phyloP scores from a whole-genome alignment of 1,140 invertebrate genomes.

The Conus ventricosus region DNA sequence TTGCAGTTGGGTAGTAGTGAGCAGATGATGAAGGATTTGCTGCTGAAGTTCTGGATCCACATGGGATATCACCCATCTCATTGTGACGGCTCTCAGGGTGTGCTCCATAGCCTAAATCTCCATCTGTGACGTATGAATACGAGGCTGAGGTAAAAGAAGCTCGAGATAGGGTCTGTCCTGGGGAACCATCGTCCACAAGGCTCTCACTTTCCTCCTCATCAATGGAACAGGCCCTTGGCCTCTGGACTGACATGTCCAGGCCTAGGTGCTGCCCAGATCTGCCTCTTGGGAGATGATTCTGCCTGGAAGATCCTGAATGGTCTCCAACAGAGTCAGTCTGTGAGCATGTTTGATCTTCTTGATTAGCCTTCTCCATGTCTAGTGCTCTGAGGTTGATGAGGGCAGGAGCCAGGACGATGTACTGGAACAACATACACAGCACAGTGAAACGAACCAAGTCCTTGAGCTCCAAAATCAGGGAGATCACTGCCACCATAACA shows the following conservation, averaged over 20 bases:
- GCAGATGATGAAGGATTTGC: not conserved
- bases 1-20: not conserved
- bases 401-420: constrained; percentile 89
- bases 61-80: not conserved
- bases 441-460: constrained; percentile 94
- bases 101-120: not conserved
- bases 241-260: not conserved
- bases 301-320: no score
- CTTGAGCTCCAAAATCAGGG: constrained; percentile 88
- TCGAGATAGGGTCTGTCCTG: not conserved
- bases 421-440: constrained; percentile 89
- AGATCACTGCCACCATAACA: constrained; percentile 84
- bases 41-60: not conserved
- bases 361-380: constrained; percentile 71
- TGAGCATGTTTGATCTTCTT: not conserved
- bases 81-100: not conserved
- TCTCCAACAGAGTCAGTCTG: not conserved
- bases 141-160: not conserved
- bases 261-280: not conserved
- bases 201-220: not conserved
- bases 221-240: not conserved
- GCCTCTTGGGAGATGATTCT: not conserved
- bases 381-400: constrained; percentile 89
- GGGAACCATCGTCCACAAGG: not conserved
- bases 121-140: not conserved